A percentile compares a stretch with the other conserved stretches of the same genome.
Conservation (phyloP, 2,113 vertebrate species). For the Oriolus oriolus region DNA sequence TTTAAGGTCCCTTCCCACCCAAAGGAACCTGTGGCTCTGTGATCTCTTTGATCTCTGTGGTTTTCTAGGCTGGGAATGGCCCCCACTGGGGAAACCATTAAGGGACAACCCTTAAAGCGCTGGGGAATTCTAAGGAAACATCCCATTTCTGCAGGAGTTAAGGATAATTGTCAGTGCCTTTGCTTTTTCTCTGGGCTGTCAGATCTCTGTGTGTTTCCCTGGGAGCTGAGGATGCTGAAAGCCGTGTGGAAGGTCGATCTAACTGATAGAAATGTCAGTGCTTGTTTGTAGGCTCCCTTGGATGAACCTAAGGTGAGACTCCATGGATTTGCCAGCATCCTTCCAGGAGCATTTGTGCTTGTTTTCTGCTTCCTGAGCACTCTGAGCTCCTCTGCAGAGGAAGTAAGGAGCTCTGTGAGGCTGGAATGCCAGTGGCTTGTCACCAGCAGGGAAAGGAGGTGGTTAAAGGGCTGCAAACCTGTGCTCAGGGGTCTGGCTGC, state of each 20-base stretch:
- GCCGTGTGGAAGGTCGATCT: rapidly evolving
- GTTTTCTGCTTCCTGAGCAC: neutral
- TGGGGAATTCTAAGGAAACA: neutral
- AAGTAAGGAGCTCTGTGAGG: neutral
- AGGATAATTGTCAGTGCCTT: neutral
- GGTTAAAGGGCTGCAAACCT: neutral
- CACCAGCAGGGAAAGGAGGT: neutral
- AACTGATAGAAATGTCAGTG: neutral
- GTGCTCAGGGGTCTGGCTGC: neutral
- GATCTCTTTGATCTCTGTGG: neutral
- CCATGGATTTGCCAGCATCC: neutral
- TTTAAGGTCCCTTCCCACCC: neutral
- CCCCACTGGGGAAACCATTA: neutral
- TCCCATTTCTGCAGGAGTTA: neutral
- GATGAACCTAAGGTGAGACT: neutral
- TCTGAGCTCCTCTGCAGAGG: neutral
- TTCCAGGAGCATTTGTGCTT: neutral
- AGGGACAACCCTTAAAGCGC: neutral
- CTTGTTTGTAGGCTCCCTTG: neutral
- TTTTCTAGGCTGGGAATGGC: neutral
- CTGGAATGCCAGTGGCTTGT: neutral
- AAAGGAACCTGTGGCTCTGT: neutral
- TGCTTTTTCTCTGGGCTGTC: neutral
- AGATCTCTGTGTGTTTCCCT: neutral
- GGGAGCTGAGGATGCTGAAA: neutral